Percentiles rank a stretch among this genome's conserved stretches.
Evolutionary conservation across 1,140 invertebrate species (phyloP).

Genomic region (Helicoverpa armigera): DNA sequence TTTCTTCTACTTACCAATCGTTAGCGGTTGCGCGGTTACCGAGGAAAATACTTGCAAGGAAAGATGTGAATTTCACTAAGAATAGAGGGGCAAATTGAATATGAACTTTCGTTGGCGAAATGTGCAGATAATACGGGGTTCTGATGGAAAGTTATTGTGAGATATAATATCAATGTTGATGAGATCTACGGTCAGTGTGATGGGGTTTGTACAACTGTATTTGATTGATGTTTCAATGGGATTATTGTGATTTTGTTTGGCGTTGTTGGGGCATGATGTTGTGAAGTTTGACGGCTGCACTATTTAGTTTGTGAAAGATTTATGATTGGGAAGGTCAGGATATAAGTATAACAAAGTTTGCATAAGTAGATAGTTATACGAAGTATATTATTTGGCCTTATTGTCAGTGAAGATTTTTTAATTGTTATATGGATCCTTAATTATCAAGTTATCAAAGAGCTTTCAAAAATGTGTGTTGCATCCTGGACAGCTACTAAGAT

Average conservation of each 20-base stretch:
- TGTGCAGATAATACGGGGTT: constrained; percentile 50
- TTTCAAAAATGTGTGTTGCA: too few relatives aligned
- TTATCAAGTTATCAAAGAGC: too few relatives aligned
- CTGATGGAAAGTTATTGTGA: constrained; percentile 48
- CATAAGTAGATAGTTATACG: too few relatives aligned
- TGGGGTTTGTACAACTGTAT: constrained; percentile 21
- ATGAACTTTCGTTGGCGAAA: constrained; percentile 65
- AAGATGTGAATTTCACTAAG: constrained; percentile 59
- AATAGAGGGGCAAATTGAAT: constrained; percentile 61
- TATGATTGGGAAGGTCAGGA: too few relatives aligned
- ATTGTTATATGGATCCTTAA: too few relatives aligned
- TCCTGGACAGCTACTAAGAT: too few relatives aligned
- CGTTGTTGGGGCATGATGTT: constrained; percentile 14
- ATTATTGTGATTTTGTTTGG: constrained; percentile 30
- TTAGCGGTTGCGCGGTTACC: constrained; percentile 50
- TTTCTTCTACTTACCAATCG: constrained; percentile 37
- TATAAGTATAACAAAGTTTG: too few relatives aligned
- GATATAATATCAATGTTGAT: constrained; percentile 44
- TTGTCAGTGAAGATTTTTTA: too few relatives aligned
- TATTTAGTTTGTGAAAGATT: too few relatives aligned
- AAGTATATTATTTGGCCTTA: too few relatives aligned
- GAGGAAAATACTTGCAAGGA: constrained; percentile 40
- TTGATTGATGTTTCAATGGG: constrained; percentile 29
- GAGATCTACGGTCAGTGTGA: constrained; percentile 42
- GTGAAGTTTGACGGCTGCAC: not conserved